Evolutionary conservation across 1,140 invertebrate species (phyloP).

Genomic region (Drosophila auraria): DNA sequence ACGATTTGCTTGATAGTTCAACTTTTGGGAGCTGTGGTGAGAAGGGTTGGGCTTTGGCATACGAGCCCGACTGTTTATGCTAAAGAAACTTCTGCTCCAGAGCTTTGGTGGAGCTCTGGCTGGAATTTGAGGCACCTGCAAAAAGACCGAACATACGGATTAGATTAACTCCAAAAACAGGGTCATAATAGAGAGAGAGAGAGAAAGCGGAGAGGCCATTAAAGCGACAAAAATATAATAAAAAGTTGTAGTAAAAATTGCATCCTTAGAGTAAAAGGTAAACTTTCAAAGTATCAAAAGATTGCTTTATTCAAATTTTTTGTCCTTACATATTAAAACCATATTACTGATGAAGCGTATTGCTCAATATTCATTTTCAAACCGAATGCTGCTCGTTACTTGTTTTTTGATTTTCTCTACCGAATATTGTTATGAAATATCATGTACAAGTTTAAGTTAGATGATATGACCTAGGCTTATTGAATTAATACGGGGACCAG

Average conservation of each 20-base stretch:
- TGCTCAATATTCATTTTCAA: slow-evolving; percentile 27
- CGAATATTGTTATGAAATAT: slow-evolving; percentile 19
- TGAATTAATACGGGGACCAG: slow-evolving; percentile 36
- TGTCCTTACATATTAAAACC: slow-evolving; percentile 42
- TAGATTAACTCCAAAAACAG: slow-evolving; percentile 10
- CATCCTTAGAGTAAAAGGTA: slow-evolving; percentile 27
- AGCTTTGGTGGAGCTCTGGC: slow-evolving; percentile 91
- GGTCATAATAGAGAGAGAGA: not conserved
- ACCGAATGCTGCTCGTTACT: slow-evolving; percentile 13
- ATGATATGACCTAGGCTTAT: slow-evolving; percentile 44
- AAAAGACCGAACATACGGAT: slow-evolving; percentile 45
- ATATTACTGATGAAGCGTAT: slow-evolving; percentile 39
- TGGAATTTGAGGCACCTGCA: slow-evolving; percentile 88
- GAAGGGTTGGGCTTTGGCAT: slow-evolving; percentile 48
- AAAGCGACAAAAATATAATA: slow-evolving; percentile 4
- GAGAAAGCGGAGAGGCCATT: not conserved
- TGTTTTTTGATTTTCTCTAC: slow-evolving; percentile 23
- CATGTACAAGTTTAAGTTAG: slow-evolving; percentile 19
- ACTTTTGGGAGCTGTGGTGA: slow-evolving; percentile 44
- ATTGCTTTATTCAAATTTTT: slow-evolving; percentile 44
- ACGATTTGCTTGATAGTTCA: slow-evolving; percentile 41
- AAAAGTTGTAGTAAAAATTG: not conserved
- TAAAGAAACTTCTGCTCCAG: slow-evolving; percentile 92
- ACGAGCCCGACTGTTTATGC: slow-evolving; percentile 87
- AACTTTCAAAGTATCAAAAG: slow-evolving; percentile 45